Evolutionary conservation across 2,888 invertebrate genomes (phyloP).

Genomic region (Escarpia spicata): DNA sequence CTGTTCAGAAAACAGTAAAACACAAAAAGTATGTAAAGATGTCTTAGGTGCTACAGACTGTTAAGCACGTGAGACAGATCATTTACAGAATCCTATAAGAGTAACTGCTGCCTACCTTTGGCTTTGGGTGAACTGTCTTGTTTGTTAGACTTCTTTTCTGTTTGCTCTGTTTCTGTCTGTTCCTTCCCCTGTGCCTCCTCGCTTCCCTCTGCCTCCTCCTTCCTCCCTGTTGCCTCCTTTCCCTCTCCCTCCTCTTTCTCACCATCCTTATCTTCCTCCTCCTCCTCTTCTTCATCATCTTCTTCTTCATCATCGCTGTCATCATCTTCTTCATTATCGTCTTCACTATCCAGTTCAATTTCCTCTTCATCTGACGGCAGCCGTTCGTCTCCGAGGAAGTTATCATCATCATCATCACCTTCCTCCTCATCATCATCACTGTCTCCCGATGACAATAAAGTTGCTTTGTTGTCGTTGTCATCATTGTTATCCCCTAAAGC

Average conservation of each 20-base stretch:
- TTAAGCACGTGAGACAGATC: background rate
- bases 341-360: conserved; percentile 19
- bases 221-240: conserved; percentile 24
- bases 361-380: conserved; percentile 26
- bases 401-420: conserved; percentile 30
- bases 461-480: conserved; percentile 24
- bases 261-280: conserved; percentile 80
- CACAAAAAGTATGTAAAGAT: too few relatives aligned
- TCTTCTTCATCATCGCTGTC: conserved; percentile 88
- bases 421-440: conserved; percentile 28
- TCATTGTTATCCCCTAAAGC: conserved; percentile 28
- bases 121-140: background rate
- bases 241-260: background rate
- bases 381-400: conserved; percentile 24
- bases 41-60: too few relatives aligned
- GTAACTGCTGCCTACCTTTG: background rate
- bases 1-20: too few relatives aligned
- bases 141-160: conserved; percentile 20
- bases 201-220: conserved; percentile 20
- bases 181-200: conserved; percentile 26
- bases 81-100: background rate
- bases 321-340: background rate
- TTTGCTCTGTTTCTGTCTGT: conserved; percentile 28
- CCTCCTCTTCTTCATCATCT: conserved; percentile 98
- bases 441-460: conserved; percentile 7